Evolutionary conservation across 53 echinoderm and acorn worm species (phyloP).

Genomic region (Luidia sarsii): DNA sequence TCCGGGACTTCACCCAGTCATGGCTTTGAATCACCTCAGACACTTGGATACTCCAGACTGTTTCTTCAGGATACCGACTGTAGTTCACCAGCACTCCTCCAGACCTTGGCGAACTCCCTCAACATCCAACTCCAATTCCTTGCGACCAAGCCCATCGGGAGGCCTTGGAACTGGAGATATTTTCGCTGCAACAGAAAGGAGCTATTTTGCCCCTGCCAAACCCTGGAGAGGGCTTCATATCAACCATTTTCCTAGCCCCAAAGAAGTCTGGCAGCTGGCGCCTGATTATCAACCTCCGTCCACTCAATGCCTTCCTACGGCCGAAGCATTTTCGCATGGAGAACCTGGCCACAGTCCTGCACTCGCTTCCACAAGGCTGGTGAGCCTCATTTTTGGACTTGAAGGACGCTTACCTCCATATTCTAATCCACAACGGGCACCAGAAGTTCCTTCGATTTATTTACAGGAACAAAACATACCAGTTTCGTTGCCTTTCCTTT

Average conservation of each 20-base stretch:
- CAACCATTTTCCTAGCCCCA: slow-evolving; percentile 26
- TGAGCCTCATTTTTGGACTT: slow-evolving; percentile 35
- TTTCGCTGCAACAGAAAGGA: neutral
- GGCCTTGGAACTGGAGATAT: neutral
- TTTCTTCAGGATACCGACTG: slow-evolving; percentile 13
- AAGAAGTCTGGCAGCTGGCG: slow-evolving; percentile 30
- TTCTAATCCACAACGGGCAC: slow-evolving; percentile 13
- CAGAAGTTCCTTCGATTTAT: slow-evolving; percentile 10
- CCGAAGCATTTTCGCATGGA: slow-evolving; percentile 41
- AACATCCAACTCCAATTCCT: neutral
- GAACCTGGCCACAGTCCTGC: slow-evolving; percentile 8
- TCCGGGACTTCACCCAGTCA: neutral
- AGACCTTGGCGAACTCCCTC: neutral
- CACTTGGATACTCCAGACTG: slow-evolving; percentile 8
- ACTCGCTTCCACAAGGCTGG: neutral
- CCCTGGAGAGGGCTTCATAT: neutral
- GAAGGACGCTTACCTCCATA: slow-evolving; percentile 18
- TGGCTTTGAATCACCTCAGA: slow-evolving; percentile 3
- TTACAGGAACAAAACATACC: neutral
- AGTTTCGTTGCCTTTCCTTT: slow-evolving; percentile 16
- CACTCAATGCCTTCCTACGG: slow-evolving; percentile 18
- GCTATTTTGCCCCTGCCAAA: neutral
- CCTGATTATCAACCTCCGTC: slow-evolving; percentile 26
- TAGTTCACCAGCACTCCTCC: slow-evolving; percentile 10
- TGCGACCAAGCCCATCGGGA: too few relatives aligned